Conservation (phyloP, 2,113 vertebrate genomes). For the Peromyscus polionotus region DNA sequence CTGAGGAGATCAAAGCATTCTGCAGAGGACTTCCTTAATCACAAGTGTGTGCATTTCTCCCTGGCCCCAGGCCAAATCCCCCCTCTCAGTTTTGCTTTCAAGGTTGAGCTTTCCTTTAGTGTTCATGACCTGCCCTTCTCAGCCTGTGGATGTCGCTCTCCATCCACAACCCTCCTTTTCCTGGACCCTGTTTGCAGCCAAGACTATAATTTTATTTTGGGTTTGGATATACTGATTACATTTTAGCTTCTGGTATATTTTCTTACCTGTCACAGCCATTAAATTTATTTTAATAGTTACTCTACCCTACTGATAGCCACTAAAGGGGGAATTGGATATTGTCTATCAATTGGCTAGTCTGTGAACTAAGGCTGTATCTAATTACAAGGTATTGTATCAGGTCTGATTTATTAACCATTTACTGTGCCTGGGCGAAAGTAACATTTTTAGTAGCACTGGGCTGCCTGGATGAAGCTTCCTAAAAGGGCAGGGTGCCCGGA, state of each 20-base stretch:
- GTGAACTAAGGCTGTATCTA: constrained; percentile 82
- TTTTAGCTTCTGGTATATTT: constrained; percentile 80
- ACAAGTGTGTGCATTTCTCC: constrained; percentile 20
- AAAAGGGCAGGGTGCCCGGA: constrained; percentile 87
- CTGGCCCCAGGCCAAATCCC: constrained; percentile 4
- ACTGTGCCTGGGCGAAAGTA: constrained; percentile 81
- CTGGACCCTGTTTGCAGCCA: background rate
- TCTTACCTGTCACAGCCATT: constrained; percentile 75
- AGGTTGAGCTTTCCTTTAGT: constrained; percentile 42
- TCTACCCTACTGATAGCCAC: constrained; percentile 60
- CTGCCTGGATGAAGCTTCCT: constrained; percentile 76
- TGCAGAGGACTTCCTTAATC: background rate
- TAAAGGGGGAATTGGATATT: constrained; percentile 75
- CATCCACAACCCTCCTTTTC: constrained; percentile 64
- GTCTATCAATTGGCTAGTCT: constrained; percentile 76
- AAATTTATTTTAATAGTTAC: constrained; percentile 78
- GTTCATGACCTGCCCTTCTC: background rate
- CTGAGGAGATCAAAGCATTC: background rate
- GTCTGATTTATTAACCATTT: constrained; percentile 88
- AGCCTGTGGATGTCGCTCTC: constrained; percentile 84
- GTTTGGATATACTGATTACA: constrained; percentile 77
- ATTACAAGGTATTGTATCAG: constrained; percentile 85
- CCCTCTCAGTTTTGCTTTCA: constrained; percentile 5
- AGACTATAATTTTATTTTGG: constrained; percentile 26
- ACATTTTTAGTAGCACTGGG: constrained; percentile 80